These are phyloP conservation scores for Baronia brevicornis DNA, from an alignment of 2,888 invertebrate species.

Conservation along the genomic window DNA sequence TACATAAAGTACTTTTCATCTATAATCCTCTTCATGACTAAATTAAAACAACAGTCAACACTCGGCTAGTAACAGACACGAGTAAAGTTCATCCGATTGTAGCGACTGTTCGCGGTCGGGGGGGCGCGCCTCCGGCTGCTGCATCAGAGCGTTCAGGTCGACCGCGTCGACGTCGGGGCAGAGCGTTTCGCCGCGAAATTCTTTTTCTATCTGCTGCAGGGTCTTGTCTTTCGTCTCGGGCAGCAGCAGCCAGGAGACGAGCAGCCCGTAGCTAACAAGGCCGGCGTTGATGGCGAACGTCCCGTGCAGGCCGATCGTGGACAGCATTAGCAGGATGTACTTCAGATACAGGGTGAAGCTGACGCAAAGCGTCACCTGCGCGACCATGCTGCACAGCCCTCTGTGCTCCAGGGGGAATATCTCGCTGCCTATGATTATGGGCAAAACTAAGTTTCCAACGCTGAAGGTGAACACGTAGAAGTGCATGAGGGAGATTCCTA, in stretches of 20 bases:
- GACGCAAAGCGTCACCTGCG: conserved; percentile 73
- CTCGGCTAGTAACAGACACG: no score
- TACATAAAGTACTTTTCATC: no score
- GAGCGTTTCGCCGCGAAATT: conserved; percentile 12
- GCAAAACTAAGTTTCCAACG: conserved; percentile 77
- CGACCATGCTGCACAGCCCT: conserved; percentile 77
- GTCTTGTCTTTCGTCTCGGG: conserved; percentile 22
- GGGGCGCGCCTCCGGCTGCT: no score
- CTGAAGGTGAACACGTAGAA: conserved; percentile 72
- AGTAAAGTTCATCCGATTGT: no score
- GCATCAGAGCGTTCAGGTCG: no score
- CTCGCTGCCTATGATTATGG: conserved; percentile 82
- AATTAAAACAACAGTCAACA: no score
- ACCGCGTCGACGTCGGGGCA: no score
- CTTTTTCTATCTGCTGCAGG: conserved; percentile 20
- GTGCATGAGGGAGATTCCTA: conserved; percentile 61
- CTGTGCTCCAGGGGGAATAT: conserved; percentile 77
- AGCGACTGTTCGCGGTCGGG: no score
- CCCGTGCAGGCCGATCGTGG: conserved; percentile 59
- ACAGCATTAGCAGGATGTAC: conserved; percentile 71
- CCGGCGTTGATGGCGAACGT: conserved; percentile 77
- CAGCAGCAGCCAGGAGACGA: conserved; percentile 11
- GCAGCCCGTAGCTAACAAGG: conserved; percentile 49
- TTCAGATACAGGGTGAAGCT: conserved; percentile 79
- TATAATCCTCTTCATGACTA: no score